Percentiles rank a stretch among this genome's conserved stretches.
Conservation (phyloP, 2,888 invertebrate genomes). For the Drosophila ezoana region DNA sequence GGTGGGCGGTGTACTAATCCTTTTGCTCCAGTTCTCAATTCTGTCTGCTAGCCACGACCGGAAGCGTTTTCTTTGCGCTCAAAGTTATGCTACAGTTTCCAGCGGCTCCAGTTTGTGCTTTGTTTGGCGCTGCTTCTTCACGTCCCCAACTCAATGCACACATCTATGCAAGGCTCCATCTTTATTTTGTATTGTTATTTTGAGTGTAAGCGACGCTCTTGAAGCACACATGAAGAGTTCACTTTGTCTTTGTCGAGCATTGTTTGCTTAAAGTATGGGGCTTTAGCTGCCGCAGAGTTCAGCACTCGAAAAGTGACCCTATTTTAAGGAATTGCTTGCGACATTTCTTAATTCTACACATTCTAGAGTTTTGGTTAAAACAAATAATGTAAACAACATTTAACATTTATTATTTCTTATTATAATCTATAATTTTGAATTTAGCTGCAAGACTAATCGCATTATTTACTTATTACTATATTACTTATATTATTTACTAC, state of each 20-base stretch:
- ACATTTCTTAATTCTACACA: not conserved
- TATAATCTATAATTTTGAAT: too few species aligned
- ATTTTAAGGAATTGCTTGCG: constrained; percentile 3
- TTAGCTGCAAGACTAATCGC: too few species aligned
- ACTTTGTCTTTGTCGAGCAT: constrained; percentile 48
- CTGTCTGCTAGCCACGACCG: constrained; percentile 62
- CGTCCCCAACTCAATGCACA: not conserved
- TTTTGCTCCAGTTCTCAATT: constrained; percentile 53
- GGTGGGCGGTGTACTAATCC: constrained; percentile 45
- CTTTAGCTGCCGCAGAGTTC: constrained; percentile 14
- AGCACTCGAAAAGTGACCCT: constrained; percentile 30
- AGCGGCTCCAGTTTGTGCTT: constrained; percentile 47
- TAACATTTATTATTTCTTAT: too few species aligned
- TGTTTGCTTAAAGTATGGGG: constrained; percentile 42
- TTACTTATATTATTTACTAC: too few species aligned
- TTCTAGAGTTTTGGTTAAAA: not conserved
- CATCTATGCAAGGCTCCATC: constrained; percentile 1
- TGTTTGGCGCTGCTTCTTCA: constrained; percentile 26
- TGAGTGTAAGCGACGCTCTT: constrained; percentile 42
- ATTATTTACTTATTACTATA: too few species aligned
- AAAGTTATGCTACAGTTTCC: constrained; percentile 67
- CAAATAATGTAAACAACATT: too few species aligned
- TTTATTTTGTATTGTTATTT: constrained; percentile 22
- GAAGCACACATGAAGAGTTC: constrained; percentile 54
- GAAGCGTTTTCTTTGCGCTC: constrained; percentile 73